phyloP scores from a whole-genome alignment of 2,797 vertebrate species.

The Leucoraja ocellata region DNA sequence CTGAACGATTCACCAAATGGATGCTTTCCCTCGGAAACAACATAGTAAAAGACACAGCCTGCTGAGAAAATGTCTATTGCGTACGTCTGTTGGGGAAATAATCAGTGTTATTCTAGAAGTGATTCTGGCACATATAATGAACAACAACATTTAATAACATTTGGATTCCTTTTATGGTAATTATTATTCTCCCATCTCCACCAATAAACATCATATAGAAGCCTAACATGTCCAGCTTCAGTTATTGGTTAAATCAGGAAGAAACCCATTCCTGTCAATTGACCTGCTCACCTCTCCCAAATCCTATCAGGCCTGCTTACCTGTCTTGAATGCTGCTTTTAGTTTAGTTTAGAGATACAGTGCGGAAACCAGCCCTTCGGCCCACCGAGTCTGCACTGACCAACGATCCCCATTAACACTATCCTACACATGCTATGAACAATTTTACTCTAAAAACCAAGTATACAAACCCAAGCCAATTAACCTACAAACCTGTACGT shows the following conservation, averaged over 20 bases:
- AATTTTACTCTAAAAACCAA: too few relatives aligned
- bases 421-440: too few relatives aligned
- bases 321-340: not conserved
- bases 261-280: not conserved
- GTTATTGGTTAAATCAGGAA: not conserved
- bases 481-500: too few relatives aligned
- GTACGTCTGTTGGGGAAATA: conserved; percentile 63
- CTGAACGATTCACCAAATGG: conserved; percentile 80
- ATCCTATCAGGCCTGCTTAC: not conserved
- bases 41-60: conserved; percentile 87
- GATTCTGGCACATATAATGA: not conserved
- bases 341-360: too few relatives aligned
- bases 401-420: too few relatives aligned
- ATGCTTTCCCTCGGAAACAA: conserved; percentile 78
- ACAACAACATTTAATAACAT: not conserved
- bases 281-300: not conserved
- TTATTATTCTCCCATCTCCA: not conserved
- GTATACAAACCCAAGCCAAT: too few relatives aligned
- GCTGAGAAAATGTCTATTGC: conserved; percentile 94
- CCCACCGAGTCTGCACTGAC: too few relatives aligned
- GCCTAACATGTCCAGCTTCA: not conserved
- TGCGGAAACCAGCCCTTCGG: too few relatives aligned
- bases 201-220: not conserved
- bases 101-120: not conserved
- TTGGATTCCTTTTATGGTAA: not conserved